Evolutionary conservation across 2,888 invertebrate species (phyloP), one percentile per base, ranked within the genome.

Genomic region (Mallateleia sp.): DNA sequence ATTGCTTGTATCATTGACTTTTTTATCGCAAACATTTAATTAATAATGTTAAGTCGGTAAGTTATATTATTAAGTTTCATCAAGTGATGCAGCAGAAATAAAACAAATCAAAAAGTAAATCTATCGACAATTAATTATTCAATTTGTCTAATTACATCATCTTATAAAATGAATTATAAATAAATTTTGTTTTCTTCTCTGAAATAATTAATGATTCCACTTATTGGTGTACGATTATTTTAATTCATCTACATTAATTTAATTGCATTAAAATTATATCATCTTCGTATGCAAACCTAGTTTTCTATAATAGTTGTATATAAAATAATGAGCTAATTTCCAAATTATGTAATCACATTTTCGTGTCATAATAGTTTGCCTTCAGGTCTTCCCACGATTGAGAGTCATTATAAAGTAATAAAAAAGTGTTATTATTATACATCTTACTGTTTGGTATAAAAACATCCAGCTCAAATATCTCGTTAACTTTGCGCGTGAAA

Each of bases 321-420:
- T 54, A 14, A 45, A 69, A 52, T 71, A 79, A 71, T 69, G 78
- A 79, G 78, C 60, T 67, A 45, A 79, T 69, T 79, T 52, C 52
- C 38, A 34, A 60, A 69, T 79, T 47, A 79, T 69, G 69, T 58
- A 79, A 79, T 11, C 67, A 38, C 38, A 18, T 60, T 69, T 69
- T 67, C 42, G 69, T 79, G 78, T 79, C 69, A 79, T 69, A 79
- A 79, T 79, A 67, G 50, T 67, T 79, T 67, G 66, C 77, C 77
- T 52, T 77, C 45, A 56, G 56, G 28, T 77, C 77, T 77, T 77
- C 77, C 77, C 77, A 77, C 77, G 77, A 77, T 56, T 54, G 77
- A 28, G 38, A 56, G 56, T 77, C 56, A 56, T 77, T 66, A 66
- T 66, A 77, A 77, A 56, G 45, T 64, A 75, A 75, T 64, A 75